A percentile compares a stretch with the other conserved stretches of the same genome.
phyloP scores from a whole-genome alignment of 1,140 invertebrate species.

The Drosophila asahinai region DNA sequence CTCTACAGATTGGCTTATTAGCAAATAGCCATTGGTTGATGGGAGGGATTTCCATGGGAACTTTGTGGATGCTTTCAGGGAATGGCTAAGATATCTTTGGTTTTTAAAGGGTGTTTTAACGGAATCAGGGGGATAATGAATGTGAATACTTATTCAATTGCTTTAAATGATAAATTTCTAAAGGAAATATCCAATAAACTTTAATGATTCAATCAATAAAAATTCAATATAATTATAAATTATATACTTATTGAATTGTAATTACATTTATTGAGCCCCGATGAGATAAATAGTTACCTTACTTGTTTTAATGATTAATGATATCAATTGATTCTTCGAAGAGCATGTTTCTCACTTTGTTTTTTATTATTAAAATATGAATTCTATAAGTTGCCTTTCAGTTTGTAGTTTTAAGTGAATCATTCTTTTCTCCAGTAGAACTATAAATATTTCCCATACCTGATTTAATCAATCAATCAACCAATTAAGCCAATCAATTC shows the following conservation, averaged over 20 bases:
- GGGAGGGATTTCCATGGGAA: constrained; percentile 11
- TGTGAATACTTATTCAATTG: background rate
- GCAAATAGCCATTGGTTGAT: constrained; percentile 29
- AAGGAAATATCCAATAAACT: background rate
- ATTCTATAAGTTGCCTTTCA: background rate
- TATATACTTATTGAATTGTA: too few species aligned
- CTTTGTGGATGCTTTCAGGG: too few species aligned
- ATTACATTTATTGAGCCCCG: too few species aligned
- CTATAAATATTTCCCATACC: background rate
- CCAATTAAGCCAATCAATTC: background rate
- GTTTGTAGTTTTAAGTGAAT: too few species aligned
- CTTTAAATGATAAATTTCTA: background rate
- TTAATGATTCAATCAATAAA: background rate
- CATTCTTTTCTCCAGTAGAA: background rate
- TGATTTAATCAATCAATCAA: constrained; percentile 11
- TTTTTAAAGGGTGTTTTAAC: background rate
- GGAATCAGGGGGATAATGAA: background rate
- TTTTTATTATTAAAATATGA: too few species aligned
- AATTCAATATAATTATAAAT: background rate
- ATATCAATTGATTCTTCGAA: background rate
- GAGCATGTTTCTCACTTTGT: too few species aligned
- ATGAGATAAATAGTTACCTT: background rate
- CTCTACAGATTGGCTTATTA: constrained; percentile 75
- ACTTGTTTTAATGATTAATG: constrained; percentile 2
- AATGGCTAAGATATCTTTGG: background rate